Base-by-base conservation (phyloP, 1,140 invertebrate species). In the Phthorimaea operculella region DNA sequence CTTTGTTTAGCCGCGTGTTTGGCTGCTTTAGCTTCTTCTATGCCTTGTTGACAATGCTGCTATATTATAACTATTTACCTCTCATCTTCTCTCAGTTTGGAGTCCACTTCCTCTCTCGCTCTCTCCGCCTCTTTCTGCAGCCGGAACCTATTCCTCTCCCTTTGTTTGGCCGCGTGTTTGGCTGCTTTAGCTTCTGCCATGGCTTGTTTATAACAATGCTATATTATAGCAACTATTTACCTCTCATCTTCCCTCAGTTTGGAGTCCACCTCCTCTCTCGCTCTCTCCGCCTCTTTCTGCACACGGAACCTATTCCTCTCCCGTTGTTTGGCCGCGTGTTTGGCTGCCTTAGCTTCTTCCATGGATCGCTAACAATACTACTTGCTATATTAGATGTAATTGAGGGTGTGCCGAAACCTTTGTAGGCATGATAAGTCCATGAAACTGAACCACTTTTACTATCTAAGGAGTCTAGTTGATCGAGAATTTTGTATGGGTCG, bases 181-280 rank as follows among this genome's bases (percentile, higher is more conserved):
- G 70, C 76, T 0, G 72, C 81, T 56, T 82, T 83, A 1, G 73
- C 77, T 64, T 74, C 76, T 55, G 57, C 86, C 76, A 70, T 78
- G 16, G 68, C 86, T 47, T 71, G 85, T 77, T 61, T n/a, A n/a
- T n/a, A n/a, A n/a, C n/a, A n/a, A n/a, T n/a, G n/a, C n/a, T n/a
- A n/a, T n/a, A n/a, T n/a, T n/a, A n/a, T n/a, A 28, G 21, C 2
- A 28, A 6, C 21, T 28, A 28, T 28, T 57, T 67, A 82, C 82
- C 65, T 78, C 64, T 85, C 80, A 58, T 75, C 74, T 60, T 88
- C 81, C 9, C 79, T 69, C 4, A 85, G 64, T 18, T 80, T 72
- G 50, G 85, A 83, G 57, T 89, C 87, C 0, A 87, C 82, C 44
- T 86, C 68, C 12, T 87, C 71, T 6, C 86, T 70, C 0, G 74